Percentiles rank a stretch among this genome's conserved stretches.
Conservation (phyloP, 2,888 invertebrate genomes). For the Tetragonula carbonaria region DNA sequence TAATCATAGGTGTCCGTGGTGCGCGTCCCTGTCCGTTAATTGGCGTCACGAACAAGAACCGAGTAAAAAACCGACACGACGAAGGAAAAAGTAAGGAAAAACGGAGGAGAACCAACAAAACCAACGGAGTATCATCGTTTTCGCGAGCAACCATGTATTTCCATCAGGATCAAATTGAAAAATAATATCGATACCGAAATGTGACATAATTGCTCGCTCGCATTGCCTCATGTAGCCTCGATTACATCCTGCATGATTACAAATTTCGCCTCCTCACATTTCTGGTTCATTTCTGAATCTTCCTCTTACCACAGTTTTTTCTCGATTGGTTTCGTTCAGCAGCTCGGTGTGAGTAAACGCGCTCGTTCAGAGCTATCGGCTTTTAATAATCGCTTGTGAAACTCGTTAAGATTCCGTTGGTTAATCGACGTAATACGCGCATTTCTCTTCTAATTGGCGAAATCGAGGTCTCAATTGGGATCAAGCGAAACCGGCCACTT, state of each 20-base stretch:
- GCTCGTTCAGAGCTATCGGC: conserved; percentile 63
- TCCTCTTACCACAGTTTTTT: background rate
- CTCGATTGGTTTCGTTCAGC: background rate
- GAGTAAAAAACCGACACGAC: conserved; percentile 6
- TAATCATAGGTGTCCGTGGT: conserved; percentile 63
- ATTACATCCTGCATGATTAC: conserved; percentile 71
- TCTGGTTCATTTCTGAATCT: background rate
- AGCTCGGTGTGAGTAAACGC: conserved; percentile 36
- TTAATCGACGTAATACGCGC: conserved; percentile 65
- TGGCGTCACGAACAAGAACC: conserved; percentile 44
- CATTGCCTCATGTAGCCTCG: conserved; percentile 63
- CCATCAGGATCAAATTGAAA: conserved; percentile 68
- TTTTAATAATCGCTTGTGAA: conserved; percentile 76
- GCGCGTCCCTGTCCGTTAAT: conserved; percentile 58
- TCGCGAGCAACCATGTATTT: background rate
- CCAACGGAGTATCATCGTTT: background rate
- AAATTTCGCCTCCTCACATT: conserved; percentile 52
- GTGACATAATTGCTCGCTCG: conserved; percentile 73
- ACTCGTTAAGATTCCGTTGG: conserved; percentile 76
- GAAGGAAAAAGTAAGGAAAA: background rate
- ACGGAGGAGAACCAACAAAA: conserved; percentile 33
- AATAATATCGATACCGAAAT: conserved; percentile 66
- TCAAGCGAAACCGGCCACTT: background rate
- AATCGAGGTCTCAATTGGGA: conserved; percentile 70
- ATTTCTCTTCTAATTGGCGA: conserved; percentile 70